Base-by-base conservation (phyloP, 2,113 vertebrate genomes). In the Nasalis larvatus region DNA sequence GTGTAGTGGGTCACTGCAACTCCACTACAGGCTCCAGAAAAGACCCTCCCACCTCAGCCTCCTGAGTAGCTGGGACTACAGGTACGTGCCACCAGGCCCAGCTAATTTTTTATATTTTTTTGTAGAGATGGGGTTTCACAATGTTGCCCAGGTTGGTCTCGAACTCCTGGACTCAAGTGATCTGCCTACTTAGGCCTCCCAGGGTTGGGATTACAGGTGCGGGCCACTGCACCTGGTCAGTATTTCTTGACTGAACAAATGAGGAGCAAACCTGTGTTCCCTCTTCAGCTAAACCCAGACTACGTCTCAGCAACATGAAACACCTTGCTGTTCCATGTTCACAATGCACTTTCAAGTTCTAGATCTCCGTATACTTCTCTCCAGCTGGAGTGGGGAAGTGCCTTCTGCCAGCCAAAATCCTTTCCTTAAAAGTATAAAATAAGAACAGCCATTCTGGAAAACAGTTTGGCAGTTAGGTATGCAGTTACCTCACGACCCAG, bases 271-370 rank as follows among this genome's bases (percentile, higher is more conserved):
- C 66, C 84, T 14, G 21, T 40, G 71, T 27, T 86, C 27, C 17
- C 58, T 97, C 42, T 32, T 56, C 60, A 95, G 49, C 42, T 92
- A 89, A 97, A 60, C 68, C 35, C 47, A 94, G 45, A 68, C 32
- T 73, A 37, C 12, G 4, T 25, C 4, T 35, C 16, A 76, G 54
- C n/a, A 86, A 83, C 21, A 76, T 25, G 49, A 71, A 84, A 88
- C 60, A 74, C 2, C 63, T 40, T 42, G 63, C 27, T 37, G 13
- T 21, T 32, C 58, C 42, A 71, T 63, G 56, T 27, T 76, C 4
- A 9, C 9, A 80, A 32, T 18, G 45, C 35, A 85, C 32, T 89
- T 81, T 56, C 49, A 81, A 78, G 89, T 27, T 40, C 68, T 37
- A 81, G 56, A 54, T 37, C 66, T 97, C 54, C 82, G 30, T 25